Conservation (phyloP, 1,140 invertebrate genomes). For the Pissodes strobi region DNA sequence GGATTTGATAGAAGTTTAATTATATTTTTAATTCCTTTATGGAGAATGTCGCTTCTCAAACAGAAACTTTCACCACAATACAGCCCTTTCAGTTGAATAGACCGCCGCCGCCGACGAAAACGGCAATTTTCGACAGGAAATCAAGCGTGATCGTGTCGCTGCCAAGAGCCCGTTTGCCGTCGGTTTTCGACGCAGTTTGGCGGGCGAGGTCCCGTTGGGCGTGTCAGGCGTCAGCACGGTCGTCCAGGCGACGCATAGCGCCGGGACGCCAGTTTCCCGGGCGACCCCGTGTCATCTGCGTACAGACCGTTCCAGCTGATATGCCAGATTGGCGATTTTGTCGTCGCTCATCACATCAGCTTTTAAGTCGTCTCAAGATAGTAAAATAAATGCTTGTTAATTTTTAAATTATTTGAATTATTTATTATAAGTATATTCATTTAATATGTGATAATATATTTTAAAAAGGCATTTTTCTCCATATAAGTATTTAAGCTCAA, state of each 20-base stretch:
- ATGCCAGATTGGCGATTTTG: neutral
- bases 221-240: conserved; percentile 38
- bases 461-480: no score
- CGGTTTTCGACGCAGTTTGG: conserved; percentile 25
- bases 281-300: conserved; percentile 18
- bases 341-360: neutral
- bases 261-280: conserved; percentile 35
- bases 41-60: no score
- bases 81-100: no score
- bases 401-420: no score
- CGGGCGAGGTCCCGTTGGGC: conserved; percentile 22
- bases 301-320: conserved; percentile 5
- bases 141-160: conserved; percentile 3
- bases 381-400: neutral
- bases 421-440: no score
- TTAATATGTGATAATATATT: no score
- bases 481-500: no score
- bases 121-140: neutral
- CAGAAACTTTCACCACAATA: no score
- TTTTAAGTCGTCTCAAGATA: neutral
- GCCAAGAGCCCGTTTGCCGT: neutral
- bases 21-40: no score
- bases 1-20: no score
- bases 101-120: neutral
- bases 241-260: conserved; percentile 25